Percentiles rank a stretch among this genome's conserved stretches.
These are phyloP conservation scores for Pyrgilauda ruficollis DNA, from an alignment of 2,113 vertebrate species.

Conservation along the genomic window DNA sequence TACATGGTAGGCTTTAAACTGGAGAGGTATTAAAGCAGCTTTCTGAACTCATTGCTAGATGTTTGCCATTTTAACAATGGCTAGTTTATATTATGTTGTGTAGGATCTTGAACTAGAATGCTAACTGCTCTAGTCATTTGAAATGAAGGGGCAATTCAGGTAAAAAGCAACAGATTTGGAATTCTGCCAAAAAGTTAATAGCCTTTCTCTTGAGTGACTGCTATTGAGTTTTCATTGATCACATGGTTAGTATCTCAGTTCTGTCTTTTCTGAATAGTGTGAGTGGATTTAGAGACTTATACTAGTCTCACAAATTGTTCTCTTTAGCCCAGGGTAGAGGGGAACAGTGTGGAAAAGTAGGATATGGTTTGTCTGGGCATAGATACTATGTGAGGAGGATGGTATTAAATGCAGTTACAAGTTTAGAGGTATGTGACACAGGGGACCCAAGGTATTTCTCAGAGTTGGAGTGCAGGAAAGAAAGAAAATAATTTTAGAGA, in stretches of 20 bases:
- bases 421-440: background rate
- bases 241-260: background rate
- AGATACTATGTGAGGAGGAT: background rate
- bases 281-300: background rate
- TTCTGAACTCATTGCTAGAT: background rate
- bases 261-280: background rate
- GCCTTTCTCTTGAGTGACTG: background rate
- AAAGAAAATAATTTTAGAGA: background rate
- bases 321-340: background rate
- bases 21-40: fast-evolving
- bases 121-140: background rate
- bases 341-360: background rate
- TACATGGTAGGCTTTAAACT: background rate
- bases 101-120: background rate
- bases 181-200: background rate
- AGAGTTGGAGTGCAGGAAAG: background rate
- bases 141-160: background rate
- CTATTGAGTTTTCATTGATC: background rate
- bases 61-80: background rate
- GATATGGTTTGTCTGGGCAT: background rate
- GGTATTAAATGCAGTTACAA: background rate
- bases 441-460: background rate
- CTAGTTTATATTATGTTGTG: background rate
- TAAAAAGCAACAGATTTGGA: background rate
- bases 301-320: background rate